These are phyloP conservation scores for Garrulus glandarius DNA, from an alignment of 2,797 vertebrate genomes.

Conservation along the genomic window DNA sequence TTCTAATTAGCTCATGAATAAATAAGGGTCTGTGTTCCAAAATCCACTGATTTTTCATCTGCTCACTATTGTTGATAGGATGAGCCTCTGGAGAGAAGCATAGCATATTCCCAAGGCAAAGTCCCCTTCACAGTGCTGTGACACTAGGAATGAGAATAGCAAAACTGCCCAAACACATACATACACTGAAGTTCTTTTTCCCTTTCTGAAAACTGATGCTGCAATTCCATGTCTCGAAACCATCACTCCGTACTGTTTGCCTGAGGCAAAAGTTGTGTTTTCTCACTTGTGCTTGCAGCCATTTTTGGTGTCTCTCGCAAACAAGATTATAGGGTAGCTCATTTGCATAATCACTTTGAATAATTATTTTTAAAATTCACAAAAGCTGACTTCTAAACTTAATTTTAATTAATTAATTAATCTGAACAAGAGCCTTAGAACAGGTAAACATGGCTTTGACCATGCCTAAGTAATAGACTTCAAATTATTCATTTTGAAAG, in stretches of 20 bases:
- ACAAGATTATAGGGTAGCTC: not conserved
- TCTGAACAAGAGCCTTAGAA: not conserved
- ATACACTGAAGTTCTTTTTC: not conserved
- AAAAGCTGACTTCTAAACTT: not conserved
- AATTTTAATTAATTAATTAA: not conserved
- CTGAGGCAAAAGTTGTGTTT: not conserved
- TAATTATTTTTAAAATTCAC: not conserved
- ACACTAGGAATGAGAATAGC: not conserved
- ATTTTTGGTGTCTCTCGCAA: not conserved
- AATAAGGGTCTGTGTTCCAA: not conserved
- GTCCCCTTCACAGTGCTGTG: fast-evolving
- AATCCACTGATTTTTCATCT: not conserved
- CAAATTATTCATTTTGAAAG: not conserved
- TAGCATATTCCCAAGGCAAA: not conserved
- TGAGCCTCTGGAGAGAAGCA: not conserved
- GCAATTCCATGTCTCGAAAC: not conserved
- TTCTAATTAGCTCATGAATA: constrained; percentile 10
- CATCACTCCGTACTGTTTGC: not conserved
- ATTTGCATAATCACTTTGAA: not conserved
- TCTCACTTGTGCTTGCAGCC: not conserved
- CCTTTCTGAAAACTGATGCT: not conserved
- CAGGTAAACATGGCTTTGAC: not conserved
- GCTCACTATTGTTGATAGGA: not conserved
- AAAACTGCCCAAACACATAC: not conserved
- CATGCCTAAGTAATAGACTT: not conserved